These are phyloP conservation scores for Gobiocypris rarus DNA, from an alignment of 2,113 vertebrate genomes.

Conservation along the genomic window DNA sequence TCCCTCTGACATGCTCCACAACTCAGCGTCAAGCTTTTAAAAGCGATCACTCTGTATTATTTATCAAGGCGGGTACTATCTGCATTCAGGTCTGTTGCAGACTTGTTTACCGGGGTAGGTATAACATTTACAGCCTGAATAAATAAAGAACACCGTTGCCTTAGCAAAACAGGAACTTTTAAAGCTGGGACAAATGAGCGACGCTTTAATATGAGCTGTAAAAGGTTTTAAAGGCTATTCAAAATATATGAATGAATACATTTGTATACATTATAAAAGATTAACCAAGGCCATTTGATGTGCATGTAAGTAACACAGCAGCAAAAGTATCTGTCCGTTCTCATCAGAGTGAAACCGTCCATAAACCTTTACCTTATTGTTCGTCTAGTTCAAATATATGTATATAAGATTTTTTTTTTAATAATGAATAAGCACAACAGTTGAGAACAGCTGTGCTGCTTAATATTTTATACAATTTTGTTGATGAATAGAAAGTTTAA, in stretches of 20 bases:
- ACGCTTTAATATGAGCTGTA: not conserved
- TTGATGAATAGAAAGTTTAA: too few relatives aligned
- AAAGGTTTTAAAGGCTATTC: not conserved
- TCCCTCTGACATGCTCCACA: constrained; percentile 30
- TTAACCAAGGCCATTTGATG: not conserved
- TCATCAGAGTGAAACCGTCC: too few relatives aligned
- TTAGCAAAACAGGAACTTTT: constrained; percentile 9
- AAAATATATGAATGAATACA: not conserved
- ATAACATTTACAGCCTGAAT: constrained; percentile 43
- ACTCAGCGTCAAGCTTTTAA: constrained; percentile 41
- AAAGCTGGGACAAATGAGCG: not conserved
- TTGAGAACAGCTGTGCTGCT: too few relatives aligned
- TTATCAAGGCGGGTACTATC: constrained; percentile 36
- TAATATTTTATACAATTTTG: too few relatives aligned
- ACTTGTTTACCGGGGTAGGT: constrained; percentile 29
- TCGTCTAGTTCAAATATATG: too few relatives aligned
- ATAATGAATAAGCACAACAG: too few relatives aligned
- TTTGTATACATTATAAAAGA: constrained; percentile 6
- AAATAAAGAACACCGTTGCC: constrained; percentile 30
- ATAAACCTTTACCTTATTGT: too few relatives aligned
- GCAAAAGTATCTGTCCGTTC: not conserved
- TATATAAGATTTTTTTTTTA: too few relatives aligned
- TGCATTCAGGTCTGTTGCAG: constrained; percentile 37
- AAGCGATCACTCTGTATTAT: constrained; percentile 55
- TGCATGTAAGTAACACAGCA: not conserved